Evolutionary conservation across 2,888 invertebrate species (phyloP).

Genomic region (Polyommatus icarus): DNA sequence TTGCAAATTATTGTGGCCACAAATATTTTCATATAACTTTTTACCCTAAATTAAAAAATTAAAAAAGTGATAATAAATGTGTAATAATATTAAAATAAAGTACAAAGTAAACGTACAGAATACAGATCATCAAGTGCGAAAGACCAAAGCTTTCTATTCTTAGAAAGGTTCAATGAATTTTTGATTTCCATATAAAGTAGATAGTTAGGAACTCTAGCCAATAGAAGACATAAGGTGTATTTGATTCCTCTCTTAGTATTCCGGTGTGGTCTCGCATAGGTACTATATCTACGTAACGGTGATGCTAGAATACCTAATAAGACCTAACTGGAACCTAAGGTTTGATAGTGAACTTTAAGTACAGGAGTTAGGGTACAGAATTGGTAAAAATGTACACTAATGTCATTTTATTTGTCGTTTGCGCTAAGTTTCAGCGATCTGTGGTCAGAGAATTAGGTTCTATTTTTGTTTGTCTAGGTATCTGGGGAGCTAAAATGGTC

Average conservation of each 20-base stretch:
- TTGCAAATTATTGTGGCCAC: no score
- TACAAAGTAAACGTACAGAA: no score
- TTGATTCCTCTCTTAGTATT: background rate
- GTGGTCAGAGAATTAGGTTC: no score
- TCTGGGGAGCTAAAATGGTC: no score
- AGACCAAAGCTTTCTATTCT: background rate
- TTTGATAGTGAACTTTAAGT: background rate
- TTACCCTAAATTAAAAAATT: no score
- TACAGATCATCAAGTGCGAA: no score
- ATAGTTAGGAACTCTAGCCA: background rate
- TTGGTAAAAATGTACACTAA: background rate
- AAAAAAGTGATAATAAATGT: no score
- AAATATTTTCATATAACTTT: no score
- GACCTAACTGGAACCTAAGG: background rate
- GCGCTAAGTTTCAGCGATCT: background rate
- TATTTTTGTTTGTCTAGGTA: no score
- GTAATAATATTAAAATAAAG: no score
- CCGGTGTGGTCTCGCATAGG: background rate
- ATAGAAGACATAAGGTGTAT: background rate
- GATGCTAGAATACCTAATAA: background rate
- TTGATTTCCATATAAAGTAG: slow-evolving; percentile 5
- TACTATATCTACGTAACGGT: background rate
- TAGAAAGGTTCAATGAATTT: background rate
- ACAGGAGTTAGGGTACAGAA: background rate
- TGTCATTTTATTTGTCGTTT: background rate